phyloP scores from a whole-genome alignment of 1,140 invertebrate genomes.

The Ostrea denselamellosa region DNA sequence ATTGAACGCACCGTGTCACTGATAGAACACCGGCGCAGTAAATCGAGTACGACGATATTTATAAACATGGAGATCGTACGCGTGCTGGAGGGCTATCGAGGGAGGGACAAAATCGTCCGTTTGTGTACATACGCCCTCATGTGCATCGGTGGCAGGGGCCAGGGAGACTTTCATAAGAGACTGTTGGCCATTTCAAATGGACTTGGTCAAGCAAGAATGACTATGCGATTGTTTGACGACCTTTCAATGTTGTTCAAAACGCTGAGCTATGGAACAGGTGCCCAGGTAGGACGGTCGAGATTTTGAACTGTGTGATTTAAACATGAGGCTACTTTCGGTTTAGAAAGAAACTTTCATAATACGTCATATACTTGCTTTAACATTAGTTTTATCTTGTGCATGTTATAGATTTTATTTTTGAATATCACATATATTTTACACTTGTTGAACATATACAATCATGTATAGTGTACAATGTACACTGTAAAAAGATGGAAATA shows the following conservation, averaged over 20 bases:
- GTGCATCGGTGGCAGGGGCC: conserved; percentile 69
- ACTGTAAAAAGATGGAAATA: too few species aligned
- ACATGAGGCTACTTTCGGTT: background rate
- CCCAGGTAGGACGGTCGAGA: conserved; percentile 61
- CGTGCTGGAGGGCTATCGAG: conserved; percentile 81
- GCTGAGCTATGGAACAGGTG: conserved; percentile 63
- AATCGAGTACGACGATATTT: background rate
- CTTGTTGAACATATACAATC: too few species aligned
- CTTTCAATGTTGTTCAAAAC: conserved; percentile 83
- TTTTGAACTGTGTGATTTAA: background rate
- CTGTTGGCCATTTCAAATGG: conserved; percentile 83
- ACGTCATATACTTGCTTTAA: too few species aligned
- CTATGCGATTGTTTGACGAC: conserved; percentile 87
- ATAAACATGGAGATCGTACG: conserved; percentile 58
- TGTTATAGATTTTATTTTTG: too few species aligned
- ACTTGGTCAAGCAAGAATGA: conserved; percentile 83
- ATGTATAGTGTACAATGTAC: too few species aligned
- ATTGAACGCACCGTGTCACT: background rate
- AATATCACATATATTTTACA: too few species aligned
- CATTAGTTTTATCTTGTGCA: too few species aligned
- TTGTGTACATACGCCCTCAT: conserved; percentile 83
- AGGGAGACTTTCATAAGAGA: conserved; percentile 81
- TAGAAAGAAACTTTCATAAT: background rate
- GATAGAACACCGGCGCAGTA: background rate
- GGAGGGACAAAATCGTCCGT: conserved; percentile 84